phyloP scores from a whole-genome alignment of 2,888 invertebrate species.

The Bruchidius siliquastri region DNA sequence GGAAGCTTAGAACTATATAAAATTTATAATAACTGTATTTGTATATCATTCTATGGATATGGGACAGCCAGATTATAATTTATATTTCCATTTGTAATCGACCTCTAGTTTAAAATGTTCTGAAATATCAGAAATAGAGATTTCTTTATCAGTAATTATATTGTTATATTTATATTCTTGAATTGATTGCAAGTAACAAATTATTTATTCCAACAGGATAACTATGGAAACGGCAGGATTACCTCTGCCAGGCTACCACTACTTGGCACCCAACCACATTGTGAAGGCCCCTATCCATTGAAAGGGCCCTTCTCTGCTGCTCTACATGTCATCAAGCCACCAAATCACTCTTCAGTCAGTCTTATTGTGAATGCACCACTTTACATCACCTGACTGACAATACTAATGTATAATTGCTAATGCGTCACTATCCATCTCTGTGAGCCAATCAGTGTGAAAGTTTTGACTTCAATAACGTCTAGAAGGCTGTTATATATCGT shows the following conservation, averaged over 20 bases:
- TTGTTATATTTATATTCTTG: too few species aligned
- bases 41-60: too few species aligned
- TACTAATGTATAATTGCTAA: background rate
- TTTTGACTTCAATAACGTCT: too few species aligned
- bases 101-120: too few species aligned
- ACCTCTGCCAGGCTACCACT: constrained; percentile 86
- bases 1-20: too few species aligned
- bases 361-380: background rate
- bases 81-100: too few species aligned
- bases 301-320: constrained; percentile 17
- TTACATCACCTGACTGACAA: constrained; percentile 25
- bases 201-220: constrained; percentile 60
- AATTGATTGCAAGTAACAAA: too few species aligned
- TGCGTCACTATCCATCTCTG: constrained; percentile 5
- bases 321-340: constrained; percentile 13
- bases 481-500: too few species aligned
- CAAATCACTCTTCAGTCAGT: background rate
- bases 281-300: constrained; percentile 85
- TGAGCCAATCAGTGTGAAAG: background rate
- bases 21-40: too few species aligned
- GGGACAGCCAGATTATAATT: too few species aligned
- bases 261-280: constrained; percentile 88
- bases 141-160: too few species aligned
- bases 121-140: too few species aligned
- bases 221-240: constrained; percentile 91